Percentiles rank a stretch among this genome's conserved stretches.
Evolutionary conservation across 1,140 invertebrate species (phyloP).

Genomic region (Pseudachorutes palmiensis): DNA sequence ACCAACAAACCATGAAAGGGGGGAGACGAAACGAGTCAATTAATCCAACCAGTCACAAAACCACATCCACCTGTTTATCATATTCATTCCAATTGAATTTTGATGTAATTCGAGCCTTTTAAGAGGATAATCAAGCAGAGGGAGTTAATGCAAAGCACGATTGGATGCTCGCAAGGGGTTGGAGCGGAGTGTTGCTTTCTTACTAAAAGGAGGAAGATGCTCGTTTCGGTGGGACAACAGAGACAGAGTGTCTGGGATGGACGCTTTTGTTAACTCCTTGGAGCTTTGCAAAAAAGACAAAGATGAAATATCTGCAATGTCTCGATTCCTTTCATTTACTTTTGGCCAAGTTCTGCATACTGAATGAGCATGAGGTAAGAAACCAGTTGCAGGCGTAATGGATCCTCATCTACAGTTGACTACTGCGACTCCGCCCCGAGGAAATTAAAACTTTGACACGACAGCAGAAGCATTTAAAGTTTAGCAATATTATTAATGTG

Average conservation of each 20-base stretch:
- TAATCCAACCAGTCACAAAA: not conserved
- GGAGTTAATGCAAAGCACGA: not conserved
- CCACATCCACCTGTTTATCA: not conserved
- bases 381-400: not conserved
- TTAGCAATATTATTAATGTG: not conserved
- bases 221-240: not conserved
- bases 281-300: not conserved
- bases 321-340: not conserved
- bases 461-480: not conserved
- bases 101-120: not conserved
- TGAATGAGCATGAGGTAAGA: not conserved
- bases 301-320: not conserved
- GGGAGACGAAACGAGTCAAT: not conserved
- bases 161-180: not conserved
- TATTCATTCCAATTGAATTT: not conserved
- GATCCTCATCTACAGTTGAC: not conserved
- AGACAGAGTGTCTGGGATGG: too few relatives aligned
- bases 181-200: not conserved
- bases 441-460: not conserved
- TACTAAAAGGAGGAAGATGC: not conserved
- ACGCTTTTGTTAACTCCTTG: not conserved
- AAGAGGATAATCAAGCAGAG: not conserved
- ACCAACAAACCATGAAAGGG: not conserved
- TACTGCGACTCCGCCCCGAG: not conserved
- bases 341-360: not conserved